These are phyloP conservation scores for Mesodorylaimus sp. DNA, from an alignment of 2,888 invertebrate species.

Conservation along the genomic window DNA sequence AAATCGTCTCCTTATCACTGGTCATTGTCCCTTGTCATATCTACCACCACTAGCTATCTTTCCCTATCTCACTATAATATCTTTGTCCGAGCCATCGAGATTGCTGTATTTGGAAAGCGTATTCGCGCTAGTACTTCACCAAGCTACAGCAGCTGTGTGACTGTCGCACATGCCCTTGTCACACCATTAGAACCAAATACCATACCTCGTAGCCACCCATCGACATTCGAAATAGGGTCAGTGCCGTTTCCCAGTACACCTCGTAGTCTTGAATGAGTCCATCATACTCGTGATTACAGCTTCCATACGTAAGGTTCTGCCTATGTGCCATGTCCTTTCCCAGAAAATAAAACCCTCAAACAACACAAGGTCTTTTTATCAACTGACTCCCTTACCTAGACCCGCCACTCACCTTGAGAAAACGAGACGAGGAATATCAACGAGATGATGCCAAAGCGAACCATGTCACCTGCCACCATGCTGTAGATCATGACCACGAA, in stretches of 20 bases:
- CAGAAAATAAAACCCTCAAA: constrained; percentile 48
- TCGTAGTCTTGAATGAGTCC: constrained; percentile 32
- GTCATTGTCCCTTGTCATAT: no score
- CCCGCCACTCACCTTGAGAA: constrained; percentile 77
- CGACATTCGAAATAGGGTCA: constrained; percentile 92
- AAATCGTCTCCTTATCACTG: no score
- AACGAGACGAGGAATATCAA: constrained; percentile 81
- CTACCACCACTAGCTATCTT: no score
- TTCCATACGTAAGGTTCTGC: background rate
- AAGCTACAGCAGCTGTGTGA: no score
- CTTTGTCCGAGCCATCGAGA: no score
- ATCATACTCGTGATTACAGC: constrained; percentile 12
- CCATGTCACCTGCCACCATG: constrained; percentile 96
- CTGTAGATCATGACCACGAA: constrained; percentile 99
- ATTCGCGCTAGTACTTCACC: no score
- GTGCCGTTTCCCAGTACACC: constrained; percentile 76
- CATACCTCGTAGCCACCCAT: constrained; percentile 89
- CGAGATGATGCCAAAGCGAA: constrained; percentile 93
- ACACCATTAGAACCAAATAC: no score
- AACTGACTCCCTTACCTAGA: no score
- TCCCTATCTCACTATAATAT: no score
- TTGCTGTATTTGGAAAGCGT: no score
- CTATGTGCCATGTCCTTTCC: constrained; percentile 48
- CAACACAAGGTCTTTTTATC: no score
- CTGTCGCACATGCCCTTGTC: no score